These are phyloP conservation scores for Carlito syrichta DNA, from an alignment of 2,113 vertebrate species.

Conservation along the genomic window DNA sequence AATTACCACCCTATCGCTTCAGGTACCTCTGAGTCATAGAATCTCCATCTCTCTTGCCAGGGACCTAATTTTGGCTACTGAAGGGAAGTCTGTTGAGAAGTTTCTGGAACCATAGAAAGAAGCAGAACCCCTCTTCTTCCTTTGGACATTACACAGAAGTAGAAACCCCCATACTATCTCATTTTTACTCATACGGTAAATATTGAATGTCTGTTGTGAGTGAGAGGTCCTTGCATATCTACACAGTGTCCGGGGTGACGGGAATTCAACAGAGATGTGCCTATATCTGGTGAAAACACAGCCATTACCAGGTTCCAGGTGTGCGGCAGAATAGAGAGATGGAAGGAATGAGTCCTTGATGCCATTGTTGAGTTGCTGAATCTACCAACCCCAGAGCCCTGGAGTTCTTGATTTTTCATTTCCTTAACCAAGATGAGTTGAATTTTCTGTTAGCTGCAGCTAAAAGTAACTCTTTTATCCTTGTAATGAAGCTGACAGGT, in stretches of 20 bases:
- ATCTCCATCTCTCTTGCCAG: not conserved
- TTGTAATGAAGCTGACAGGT: not conserved
- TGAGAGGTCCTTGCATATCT: too few relatives aligned
- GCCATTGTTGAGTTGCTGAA: not conserved
- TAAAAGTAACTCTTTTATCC: slow-evolving; percentile 23
- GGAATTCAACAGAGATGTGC: too few relatives aligned
- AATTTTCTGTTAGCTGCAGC: not conserved
- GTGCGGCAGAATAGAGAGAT: too few relatives aligned
- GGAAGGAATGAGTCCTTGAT: not conserved
- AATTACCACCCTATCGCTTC: not conserved
- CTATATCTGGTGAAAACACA: too few relatives aligned
- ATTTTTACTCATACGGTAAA: too few relatives aligned
- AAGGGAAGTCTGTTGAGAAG: not conserved
- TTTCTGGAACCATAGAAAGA: not conserved
- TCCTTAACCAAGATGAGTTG: not conserved
- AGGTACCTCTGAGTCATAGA: not conserved
- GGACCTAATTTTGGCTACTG: not conserved
- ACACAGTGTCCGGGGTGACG: too few relatives aligned
- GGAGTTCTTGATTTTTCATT: not conserved
- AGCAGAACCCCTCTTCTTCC: not conserved
- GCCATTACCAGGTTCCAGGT: too few relatives aligned
- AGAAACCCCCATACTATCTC: too few relatives aligned
- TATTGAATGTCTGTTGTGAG: too few relatives aligned
- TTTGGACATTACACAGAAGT: too few relatives aligned
- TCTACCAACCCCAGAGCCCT: not conserved